These are phyloP conservation scores for Xiphophorus couchianus DNA, from an alignment of 2,113 vertebrate genomes.

Conservation along the genomic window DNA sequence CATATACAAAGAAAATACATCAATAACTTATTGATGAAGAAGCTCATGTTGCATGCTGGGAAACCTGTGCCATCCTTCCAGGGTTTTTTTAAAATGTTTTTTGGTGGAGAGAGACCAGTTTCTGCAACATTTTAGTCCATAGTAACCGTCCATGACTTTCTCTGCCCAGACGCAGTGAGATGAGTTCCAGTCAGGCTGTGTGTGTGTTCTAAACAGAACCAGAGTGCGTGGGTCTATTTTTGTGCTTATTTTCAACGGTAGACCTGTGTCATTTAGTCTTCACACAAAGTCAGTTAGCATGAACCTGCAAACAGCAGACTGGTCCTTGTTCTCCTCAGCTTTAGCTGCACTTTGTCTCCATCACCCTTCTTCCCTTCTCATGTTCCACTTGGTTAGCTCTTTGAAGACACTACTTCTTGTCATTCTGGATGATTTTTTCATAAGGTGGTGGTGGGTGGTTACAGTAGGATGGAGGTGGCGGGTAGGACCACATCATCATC, in stretches of 20 bases:
- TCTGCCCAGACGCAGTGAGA: neutral
- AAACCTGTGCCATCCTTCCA: neutral
- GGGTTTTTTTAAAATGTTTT: neutral
- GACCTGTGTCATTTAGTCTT: neutral
- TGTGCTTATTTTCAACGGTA: too few species aligned
- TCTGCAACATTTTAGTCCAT: neutral
- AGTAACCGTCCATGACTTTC: neutral
- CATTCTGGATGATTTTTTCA: constrained; percentile 91
- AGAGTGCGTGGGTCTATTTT: too few species aligned
- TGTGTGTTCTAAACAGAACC: neutral
- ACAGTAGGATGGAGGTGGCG: constrained; percentile 94
- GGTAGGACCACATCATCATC: constrained; percentile 84
- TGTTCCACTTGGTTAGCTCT: neutral
- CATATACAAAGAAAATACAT: too few species aligned
- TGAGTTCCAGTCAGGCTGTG: neutral
- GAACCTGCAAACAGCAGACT: neutral
- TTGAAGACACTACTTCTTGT: constrained; percentile 79
- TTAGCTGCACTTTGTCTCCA: neutral
- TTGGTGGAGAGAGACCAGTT: neutral
- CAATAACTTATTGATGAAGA: neutral
- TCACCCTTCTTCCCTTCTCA: neutral
- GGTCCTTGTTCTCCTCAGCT: neutral
- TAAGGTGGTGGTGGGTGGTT: constrained; percentile 95
- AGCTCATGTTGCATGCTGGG: neutral
- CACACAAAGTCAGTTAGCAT: neutral